phyloP scores from a whole-genome alignment of 2,888 invertebrate genomes.

The Andrena camellia region DNA sequence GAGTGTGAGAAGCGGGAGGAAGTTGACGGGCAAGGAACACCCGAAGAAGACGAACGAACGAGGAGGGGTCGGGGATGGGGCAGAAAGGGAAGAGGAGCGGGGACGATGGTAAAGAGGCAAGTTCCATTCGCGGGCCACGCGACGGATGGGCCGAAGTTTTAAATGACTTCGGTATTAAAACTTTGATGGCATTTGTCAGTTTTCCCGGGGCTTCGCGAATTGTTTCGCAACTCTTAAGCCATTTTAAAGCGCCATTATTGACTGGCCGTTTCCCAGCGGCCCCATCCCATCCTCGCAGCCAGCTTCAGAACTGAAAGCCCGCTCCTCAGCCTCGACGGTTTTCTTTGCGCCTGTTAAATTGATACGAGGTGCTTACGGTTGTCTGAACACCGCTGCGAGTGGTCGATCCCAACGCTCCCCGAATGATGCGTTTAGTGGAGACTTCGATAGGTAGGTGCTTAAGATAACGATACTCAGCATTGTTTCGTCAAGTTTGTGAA shows the following conservation, averaged over 20 bases:
- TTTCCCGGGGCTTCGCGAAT: conserved; percentile 76
- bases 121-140: conserved; percentile 73
- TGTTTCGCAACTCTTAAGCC: conserved; percentile 80
- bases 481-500: background rate
- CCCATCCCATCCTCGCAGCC: background rate
- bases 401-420: background rate
- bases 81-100: conserved; percentile 29
- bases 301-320: conserved; percentile 6
- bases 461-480: background rate
- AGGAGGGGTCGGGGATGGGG: background rate
- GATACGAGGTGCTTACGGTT: conserved; percentile 12
- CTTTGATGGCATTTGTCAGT: conserved; percentile 83
- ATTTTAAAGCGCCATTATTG: conserved; percentile 78
- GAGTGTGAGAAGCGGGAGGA: conserved; percentile 20
- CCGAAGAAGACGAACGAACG: conserved; percentile 45
- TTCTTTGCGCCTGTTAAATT: conserved; percentile 23
- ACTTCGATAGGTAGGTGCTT: background rate
- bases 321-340: background rate
- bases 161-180: conserved; percentile 83
- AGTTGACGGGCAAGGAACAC: conserved; percentile 20
- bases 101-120: conserved; percentile 63
- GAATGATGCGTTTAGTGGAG: background rate
- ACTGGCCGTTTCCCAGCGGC: conserved; percentile 64
- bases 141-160: conserved; percentile 80
- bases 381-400: background rate